Percentiles rank a stretch among this genome's conserved stretches.
Evolutionary conservation across 2,888 invertebrate species (phyloP).

Genomic region (Cryptocephalus moraei): DNA sequence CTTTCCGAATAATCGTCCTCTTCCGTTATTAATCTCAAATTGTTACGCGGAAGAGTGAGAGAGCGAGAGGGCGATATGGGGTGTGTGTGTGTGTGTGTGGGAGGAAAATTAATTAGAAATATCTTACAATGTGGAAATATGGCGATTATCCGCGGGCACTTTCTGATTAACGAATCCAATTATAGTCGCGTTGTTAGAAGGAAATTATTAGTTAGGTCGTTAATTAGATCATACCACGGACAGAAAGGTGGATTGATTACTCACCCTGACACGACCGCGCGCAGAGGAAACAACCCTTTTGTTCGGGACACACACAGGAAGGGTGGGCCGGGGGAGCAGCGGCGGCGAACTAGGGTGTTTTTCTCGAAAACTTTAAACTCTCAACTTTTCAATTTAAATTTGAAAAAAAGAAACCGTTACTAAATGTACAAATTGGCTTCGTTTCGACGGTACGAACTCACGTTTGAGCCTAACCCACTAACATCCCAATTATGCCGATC

Average conservation of each 20-base stretch:
- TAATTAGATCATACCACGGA: constrained; percentile 36
- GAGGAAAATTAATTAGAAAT: constrained; percentile 23
- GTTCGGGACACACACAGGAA: not conserved
- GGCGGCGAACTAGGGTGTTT: not conserved
- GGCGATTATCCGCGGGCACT: constrained; percentile 38
- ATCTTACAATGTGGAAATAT: constrained; percentile 30
- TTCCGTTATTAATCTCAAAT: no score
- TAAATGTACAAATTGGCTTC: no score
- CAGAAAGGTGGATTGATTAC: constrained; percentile 24
- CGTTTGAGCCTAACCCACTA: not conserved
- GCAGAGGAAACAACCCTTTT: constrained; percentile 10
- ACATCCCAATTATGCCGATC: no score
- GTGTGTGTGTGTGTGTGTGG: no score
- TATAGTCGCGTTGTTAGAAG: constrained; percentile 39
- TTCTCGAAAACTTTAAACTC: no score
- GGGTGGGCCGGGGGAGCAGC: not conserved
- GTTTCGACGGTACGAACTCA: no score
- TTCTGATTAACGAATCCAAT: constrained; percentile 40
- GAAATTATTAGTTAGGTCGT: constrained; percentile 39
- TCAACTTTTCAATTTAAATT: not conserved
- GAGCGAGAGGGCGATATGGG: no score
- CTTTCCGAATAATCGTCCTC: no score
- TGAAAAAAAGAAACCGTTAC: no score
- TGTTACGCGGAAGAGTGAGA: no score
- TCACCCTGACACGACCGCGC: constrained; percentile 10